Evolutionary conservation across 2,797 vertebrate species (phyloP), one percentile per base, ranked within the genome.

Genomic region (Parauchenoglanis punctatus): DNA sequence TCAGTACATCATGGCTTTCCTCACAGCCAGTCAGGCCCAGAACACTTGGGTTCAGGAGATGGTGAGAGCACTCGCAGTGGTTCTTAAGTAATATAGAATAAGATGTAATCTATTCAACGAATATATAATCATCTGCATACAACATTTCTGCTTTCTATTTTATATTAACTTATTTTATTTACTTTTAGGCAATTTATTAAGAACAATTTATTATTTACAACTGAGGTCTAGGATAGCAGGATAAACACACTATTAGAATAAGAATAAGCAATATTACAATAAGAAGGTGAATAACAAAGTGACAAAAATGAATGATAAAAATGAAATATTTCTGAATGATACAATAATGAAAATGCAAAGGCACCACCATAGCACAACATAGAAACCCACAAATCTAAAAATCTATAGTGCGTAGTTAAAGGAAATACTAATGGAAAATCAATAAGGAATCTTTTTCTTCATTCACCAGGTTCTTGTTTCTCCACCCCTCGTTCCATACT

Each of bases 401-500:
- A 59, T 35, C 77, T 58, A 4, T 59, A 23, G 28, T 40, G 10
- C 35, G 8, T 54, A 54, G n/a, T 54, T 56, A 3, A 77, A 23
- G 54, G 2, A 80, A 58, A 35, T 58, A 17, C 8, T 35, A 61
- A n/a, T 63, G 28, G 3, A n/a, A 65, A 65, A 46, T 10, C 10
- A 83, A 54, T 59, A 46, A 59, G 1, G 28, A 54, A 23, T 70
- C 23, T 1, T 46, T 61, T 84, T 54, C 61, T 28, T 81, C 40
- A 1, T 86, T 56, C 7, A 11, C 7, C 90, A 99, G 98, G 95
- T 72, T 97, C 98, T 0, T 95, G 97, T 87, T 99, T 98, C 92
- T 96, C 97, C 68, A 98, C 97, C 0, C 97, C 98, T 85, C 97
- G 98, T 11, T 97, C 96, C 28, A 95, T 97, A n/a, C 94, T 98